phyloP scores from a whole-genome alignment of 2,797 vertebrate species.

The Morelia viridis region DNA sequence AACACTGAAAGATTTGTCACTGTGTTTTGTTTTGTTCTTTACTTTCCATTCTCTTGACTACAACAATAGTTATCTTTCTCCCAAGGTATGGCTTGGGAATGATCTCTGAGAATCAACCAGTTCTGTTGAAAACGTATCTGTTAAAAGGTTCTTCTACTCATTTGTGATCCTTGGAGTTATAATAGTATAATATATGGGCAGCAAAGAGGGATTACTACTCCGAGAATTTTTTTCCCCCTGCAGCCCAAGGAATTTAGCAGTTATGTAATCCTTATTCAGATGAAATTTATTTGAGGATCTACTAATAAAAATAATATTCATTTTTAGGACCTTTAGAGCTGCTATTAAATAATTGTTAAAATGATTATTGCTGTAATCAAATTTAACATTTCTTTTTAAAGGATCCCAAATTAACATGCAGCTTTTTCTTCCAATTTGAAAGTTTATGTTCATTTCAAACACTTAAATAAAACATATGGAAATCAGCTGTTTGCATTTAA shows the following conservation, averaged over 20 bases:
- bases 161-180: not conserved
- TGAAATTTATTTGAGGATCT: not conserved
- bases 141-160: not conserved
- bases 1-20: too few relatives aligned
- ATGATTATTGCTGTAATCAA: slow-evolving; percentile 18
- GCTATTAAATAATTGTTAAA: slow-evolving; percentile 7
- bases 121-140: not conserved
- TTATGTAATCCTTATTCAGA: not conserved
- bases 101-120: not conserved
- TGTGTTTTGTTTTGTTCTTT: too few relatives aligned
- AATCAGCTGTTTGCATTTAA: slow-evolving; percentile 59
- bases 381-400: slow-evolving; percentile 25
- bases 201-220: not conserved
- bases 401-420: slow-evolving; percentile 32
- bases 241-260: not conserved
- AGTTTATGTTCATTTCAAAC: slow-evolving; percentile 54
- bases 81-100: too few relatives aligned
- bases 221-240: not conserved
- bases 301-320: slow-evolving; percentile 5
- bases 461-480: slow-evolving; percentile 44
- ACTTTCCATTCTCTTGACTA: not conserved
- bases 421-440: slow-evolving; percentile 39
- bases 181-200: not conserved
- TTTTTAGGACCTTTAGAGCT: not conserved
- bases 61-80: too few relatives aligned